Evolutionary conservation across 1,140 invertebrate genomes (phyloP).

Genomic region (Bombus balteatus): DNA sequence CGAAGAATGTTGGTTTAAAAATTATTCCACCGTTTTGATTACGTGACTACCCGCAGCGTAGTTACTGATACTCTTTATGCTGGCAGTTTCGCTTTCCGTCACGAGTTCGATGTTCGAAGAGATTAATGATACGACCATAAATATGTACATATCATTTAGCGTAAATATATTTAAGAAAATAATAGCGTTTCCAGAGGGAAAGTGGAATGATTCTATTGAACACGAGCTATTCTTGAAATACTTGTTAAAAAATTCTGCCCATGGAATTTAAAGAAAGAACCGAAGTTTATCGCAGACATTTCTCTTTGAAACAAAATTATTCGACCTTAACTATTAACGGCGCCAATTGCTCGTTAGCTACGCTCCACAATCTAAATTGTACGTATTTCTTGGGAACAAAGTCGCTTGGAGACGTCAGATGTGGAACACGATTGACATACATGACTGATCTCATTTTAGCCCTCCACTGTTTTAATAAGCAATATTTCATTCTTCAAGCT

Average conservation of each 20-base stretch:
- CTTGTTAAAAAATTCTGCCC: too few species aligned
- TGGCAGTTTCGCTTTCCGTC: conserved; percentile 63
- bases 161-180: not conserved
- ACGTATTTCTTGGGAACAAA: conserved; percentile 21
- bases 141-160: not conserved
- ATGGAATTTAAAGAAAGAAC: not conserved
- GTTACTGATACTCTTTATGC: conserved; percentile 25
- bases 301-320: not conserved
- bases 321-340: too few species aligned
- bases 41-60: conserved; percentile 17
- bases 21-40: conserved; percentile 19
- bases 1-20: not conserved
- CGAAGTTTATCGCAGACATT: too few species aligned
- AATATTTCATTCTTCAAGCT: not conserved
- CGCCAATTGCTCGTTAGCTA: not conserved
- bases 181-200: not conserved
- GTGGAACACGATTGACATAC: conserved; percentile 23
- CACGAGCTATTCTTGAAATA: not conserved
- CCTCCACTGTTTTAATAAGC: not conserved
- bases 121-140: not conserved
- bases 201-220: not conserved
- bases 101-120: not conserved
- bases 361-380: conserved; percentile 4
- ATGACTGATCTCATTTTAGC: conserved; percentile 11
- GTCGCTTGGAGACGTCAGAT: not conserved